Evolutionary conservation across 2,888 invertebrate species (phyloP), one percentile per base, ranked within the genome.

Genomic region (Atherix ibis): DNA sequence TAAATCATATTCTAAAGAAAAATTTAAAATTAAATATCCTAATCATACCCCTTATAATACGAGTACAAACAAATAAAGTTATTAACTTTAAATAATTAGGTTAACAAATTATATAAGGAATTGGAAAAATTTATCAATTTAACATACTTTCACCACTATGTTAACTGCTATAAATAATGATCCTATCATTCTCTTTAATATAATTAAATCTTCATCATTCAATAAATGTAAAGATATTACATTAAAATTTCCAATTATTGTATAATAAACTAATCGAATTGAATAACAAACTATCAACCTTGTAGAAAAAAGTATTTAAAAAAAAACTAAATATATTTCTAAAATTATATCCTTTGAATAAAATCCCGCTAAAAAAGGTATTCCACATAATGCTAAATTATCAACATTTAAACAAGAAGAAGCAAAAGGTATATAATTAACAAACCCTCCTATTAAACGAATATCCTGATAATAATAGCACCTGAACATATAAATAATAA

Each of bases 401-500:
- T 70, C 63, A 52, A 68, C 58, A 63, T 65, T 65, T 56, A 73
- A 64, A 62, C 65, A 67, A 48, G 63, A 49, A 43, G 59, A 57
- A 49, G 67, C 67, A 49, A 68, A 54, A 46, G 70, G 70, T 47
- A 70, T 58, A 49, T 58, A 57, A 33, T 51, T 44, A 38, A 61
- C 54, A 49, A 72, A 47, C 0, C 63, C 55, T 0, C 71, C 70
- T 46, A 73, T 68, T 56, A 47, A 62, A 4, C 76, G 76, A 66
- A 76, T 71, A 71, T 78, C 76, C 54, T 79, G 78, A 48, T 50
- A 64, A 80, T 78, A 60, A 77, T 63, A 33, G 66, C 58, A 0
- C 79, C 79, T 0, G 75, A 72, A 66, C 76, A 75, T 50, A 79
- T 66, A 70, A 79, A 78, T 56, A 77, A 64, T 58, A 76, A 64